These are phyloP conservation scores for Dysmachus trigonus DNA, from an alignment of 2,888 invertebrate genomes.

Conservation along the genomic window DNA sequence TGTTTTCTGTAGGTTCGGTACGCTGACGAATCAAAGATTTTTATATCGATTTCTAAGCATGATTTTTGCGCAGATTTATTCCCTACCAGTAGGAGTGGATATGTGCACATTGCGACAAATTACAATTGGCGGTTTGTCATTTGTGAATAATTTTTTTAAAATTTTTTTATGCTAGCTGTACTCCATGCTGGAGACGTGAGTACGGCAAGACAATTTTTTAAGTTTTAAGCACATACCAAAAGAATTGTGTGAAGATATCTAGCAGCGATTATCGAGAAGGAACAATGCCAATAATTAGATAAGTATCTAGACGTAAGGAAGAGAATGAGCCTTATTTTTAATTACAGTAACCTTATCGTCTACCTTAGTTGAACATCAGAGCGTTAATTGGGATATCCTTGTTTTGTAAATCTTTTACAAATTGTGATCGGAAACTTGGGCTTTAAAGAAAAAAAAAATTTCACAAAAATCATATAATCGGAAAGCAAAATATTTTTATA, in stretches of 20 bases:
- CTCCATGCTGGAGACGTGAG: not conserved
- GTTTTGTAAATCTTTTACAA: not conserved
- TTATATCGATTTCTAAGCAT: not conserved
- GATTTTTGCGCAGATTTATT: not conserved
- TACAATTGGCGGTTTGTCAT: not conserved
- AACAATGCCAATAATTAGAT: constrained; percentile 6
- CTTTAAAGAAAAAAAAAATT: not conserved
- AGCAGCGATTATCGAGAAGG: not conserved
- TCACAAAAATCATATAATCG: not conserved
- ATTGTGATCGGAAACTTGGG: constrained; percentile 9
- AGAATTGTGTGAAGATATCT: not conserved
- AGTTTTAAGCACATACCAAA: not conserved
- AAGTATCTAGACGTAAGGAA: not conserved
- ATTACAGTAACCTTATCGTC: not conserved
- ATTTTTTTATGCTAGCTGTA: not conserved
- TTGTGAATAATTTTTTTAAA: not conserved
- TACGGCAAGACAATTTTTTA: not conserved
- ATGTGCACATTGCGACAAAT: not conserved
- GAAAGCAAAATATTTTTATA: not conserved
- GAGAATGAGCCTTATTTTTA: not conserved
- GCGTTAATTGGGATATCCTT: not conserved
- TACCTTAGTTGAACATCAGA: not conserved
- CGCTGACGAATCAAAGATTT: not conserved
- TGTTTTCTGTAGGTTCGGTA: not conserved
- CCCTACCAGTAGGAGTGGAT: not conserved